Base-by-base conservation (phyloP, 2,113 vertebrate genomes). In the Taxidea taxus region DNA sequence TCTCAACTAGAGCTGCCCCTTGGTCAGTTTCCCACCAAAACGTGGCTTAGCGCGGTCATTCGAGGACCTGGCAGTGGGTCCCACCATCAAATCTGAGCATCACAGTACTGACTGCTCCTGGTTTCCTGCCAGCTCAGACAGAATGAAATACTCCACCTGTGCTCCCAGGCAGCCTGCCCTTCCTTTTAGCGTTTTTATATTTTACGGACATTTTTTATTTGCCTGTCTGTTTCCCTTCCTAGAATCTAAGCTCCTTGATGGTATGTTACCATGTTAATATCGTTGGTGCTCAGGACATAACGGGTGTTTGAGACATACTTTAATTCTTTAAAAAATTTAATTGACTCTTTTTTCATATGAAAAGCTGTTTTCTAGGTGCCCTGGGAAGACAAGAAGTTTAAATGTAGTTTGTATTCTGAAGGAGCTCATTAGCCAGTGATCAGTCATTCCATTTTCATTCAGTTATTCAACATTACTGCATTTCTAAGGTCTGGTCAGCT, bases 341-440 rank as follows among this genome's bases (percentile, higher is more conserved):
- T 89, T 31, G 54, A 51, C 37, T 86, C 37, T 81, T 91, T 78
- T 72, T 29, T 37, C 54, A n/a, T 66, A 70, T 82, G 42, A 86
- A 80, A 93, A 95, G 25, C 37, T 90, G 29, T 75, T 31, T 94
- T 92, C 44, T 96, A 82, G 87, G 70, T 92, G 64, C 80, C 37
- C 1, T 70, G 54, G 31, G 15, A 66, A 74, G 56, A 87, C 18
- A 39, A 39, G 58, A 72, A 29, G 21, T 74, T 87, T 68, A 60
- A 91, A 44, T 75, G 14, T 81, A 84, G 39, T 44, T 92, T 49
- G 14, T 60, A 37, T 90, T 93, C 37, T 56, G 56, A 94, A 87
- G 66, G 81, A 37, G 18, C 29, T 72, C 75, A 6, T 31, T 78
- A 64, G 15, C 23, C 34, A 62, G 7, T 21, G 60, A 49, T 34